Evolutionary conservation across 2,113 vertebrate species (phyloP), one percentile per base, ranked within the genome.

Genomic region (Colossoma macropomum): DNA sequence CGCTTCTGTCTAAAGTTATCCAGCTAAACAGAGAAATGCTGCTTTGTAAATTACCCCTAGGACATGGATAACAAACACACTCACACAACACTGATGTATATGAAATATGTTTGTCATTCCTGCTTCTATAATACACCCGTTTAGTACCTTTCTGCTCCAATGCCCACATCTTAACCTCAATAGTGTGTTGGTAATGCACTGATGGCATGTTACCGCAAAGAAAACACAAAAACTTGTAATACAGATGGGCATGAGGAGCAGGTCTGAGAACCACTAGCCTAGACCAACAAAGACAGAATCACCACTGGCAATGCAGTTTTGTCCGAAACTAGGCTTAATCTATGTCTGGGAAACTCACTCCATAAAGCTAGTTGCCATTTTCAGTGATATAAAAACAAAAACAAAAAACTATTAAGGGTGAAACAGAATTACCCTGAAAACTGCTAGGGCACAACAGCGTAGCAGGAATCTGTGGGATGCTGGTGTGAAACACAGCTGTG

Each of bases 401-500:
- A 34, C 30, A 32, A 54, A 54, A 54, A 17, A 54, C 2, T 12
- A 50, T 38, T 1, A 16, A 65, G 1, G 27, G 12, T 17, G 25
- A 65, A 65, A 65, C 27, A 30, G 27, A 60, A 27, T 34, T 15
- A 34, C 32, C 12, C 4, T 17, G 27, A 69, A 38, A 21, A 21
- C 19, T 23, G 16, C 28, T 69, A 38, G 19, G 19, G 34, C 32
- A 34, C 8, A 19, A 69, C 15, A 54, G n/a, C 38, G 25, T 41
- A 48, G 41, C 38, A 52, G 25, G 6, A 52, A 73, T 56, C 45
- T 79, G 17, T 75, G 72, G 50, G 48, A 50, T 74, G 27, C 27
- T 17, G 19, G 27, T 60, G 19, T 60, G 74, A 23, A 59, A 21
- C 15, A 56, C 69, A 73, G 70, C 70, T 81, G 79, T 41, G 56